These are phyloP conservation scores for Polypterus senegalus DNA, from an alignment of 2,113 vertebrate genomes.

Conservation along the genomic window DNA sequence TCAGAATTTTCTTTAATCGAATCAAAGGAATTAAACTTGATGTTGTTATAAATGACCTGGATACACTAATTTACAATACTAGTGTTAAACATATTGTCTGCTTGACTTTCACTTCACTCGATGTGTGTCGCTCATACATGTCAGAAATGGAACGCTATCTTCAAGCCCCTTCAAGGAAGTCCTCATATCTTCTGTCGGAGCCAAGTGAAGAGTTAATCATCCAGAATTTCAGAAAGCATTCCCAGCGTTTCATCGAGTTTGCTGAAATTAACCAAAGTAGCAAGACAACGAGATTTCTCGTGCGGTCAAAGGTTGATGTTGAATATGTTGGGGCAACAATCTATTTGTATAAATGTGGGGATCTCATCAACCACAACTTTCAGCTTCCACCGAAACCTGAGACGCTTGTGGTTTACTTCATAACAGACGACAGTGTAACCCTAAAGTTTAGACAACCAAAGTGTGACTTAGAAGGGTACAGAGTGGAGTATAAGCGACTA, in stretches of 20 bases:
- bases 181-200: neutral
- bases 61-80: constrained; percentile 2
- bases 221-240: neutral
- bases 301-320: constrained; percentile 8
- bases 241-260: neutral
- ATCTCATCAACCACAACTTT: constrained; percentile 7
- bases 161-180: neutral
- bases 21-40: neutral
- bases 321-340: constrained; percentile 9
- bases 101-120: constrained; percentile 19
- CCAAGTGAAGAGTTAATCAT: neutral
- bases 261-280: neutral
- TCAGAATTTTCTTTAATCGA: neutral
- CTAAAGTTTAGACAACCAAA: neutral
- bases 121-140: constrained; percentile 11
- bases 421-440: neutral
- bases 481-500: neutral
- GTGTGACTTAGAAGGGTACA: neutral
- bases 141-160: constrained; percentile 10
- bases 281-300: neutral
- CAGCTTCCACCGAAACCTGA: constrained; percentile 14
- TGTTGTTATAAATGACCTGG: constrained; percentile 1
- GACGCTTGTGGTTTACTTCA: neutral
- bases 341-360: constrained; percentile 12
- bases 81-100: constrained; percentile 9